Percentiles rank a stretch among this genome's conserved stretches.
Evolutionary conservation across 2,888 invertebrate species (phyloP).

Genomic region (Zonitis immaculata): DNA sequence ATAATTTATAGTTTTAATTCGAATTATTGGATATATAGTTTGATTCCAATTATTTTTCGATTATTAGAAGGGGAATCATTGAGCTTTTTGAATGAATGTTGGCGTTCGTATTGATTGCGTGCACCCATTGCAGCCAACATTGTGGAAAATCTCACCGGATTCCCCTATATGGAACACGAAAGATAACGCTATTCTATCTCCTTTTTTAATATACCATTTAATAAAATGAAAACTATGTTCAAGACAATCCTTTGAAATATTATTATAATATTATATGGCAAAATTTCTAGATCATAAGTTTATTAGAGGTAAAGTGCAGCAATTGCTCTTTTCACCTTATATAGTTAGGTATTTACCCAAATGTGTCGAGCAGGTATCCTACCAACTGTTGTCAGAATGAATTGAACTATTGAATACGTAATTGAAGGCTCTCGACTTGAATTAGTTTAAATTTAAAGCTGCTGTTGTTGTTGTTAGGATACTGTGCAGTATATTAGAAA

Average conservation of each 20-base stretch:
- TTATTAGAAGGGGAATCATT: constrained; percentile 21
- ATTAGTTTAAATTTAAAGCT: constrained; percentile 39
- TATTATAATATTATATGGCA: too few species aligned
- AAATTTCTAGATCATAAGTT: constrained; percentile 12
- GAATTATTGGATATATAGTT: too few species aligned
- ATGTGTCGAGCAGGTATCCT: too few species aligned
- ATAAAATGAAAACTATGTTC: constrained; percentile 5
- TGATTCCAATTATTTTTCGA: constrained; percentile 30
- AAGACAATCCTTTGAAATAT: constrained; percentile 3
- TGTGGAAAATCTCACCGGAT: constrained; percentile 31
- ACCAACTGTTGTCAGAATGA: constrained; percentile 32
- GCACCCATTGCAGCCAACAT: constrained; percentile 31
- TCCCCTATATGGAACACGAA: constrained; percentile 25
- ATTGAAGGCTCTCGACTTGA: constrained; percentile 36
- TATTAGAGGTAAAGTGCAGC: constrained; percentile 21
- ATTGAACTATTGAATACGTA: constrained; percentile 39
- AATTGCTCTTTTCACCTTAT: constrained; percentile 16
- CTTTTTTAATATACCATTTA: constrained; percentile 22
- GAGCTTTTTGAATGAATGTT: constrained; percentile 19
- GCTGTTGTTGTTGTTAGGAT: constrained; percentile 27
- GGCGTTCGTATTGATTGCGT: constrained; percentile 24
- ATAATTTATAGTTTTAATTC: too few species aligned
- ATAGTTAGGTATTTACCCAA: too few species aligned
- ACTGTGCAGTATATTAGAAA: constrained; percentile 35
- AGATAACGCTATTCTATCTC: constrained; percentile 28